Evolutionary conservation across 2,888 invertebrate genomes (phyloP), one percentile per base, ranked within the genome.

Genomic region (Odontocerum albicorne): DNA sequence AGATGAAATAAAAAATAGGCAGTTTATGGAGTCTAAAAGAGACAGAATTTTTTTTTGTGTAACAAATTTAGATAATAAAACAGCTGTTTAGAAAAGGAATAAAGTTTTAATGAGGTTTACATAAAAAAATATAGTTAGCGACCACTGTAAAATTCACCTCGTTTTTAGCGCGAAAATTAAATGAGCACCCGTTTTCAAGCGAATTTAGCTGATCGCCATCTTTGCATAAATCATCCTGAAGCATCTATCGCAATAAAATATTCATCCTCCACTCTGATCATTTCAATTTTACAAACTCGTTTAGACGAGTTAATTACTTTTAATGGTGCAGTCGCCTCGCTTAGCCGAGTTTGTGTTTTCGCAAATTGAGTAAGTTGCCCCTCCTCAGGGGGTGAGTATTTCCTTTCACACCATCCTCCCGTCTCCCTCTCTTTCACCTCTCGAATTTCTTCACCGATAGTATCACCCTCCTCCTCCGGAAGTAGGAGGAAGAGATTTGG

Each of bases 291-390:
- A 55, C 49, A 56, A 56, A 56, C 55, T 56, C 50, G 46, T 51
- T 56, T 51, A 40, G 46, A 50, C 31, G 44, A 57, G 57, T 57
- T 57, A 57, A 57, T 57, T 57, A 57, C 57, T 57, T 56, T 56
- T 57, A 57, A 57, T 57, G 52, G 52, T 40, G 52, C 38, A 46
- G 36, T 36, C 51, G 45, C 45, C 45, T 19, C 32, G 42, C 56
- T 32, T 39, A 22, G 40, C 51, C 31, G 42, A 54, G 42, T 49
- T 42, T 54, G 54, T 49, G 54, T 49, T 49, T 47, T 47, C 54
- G 20, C 54, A 56, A 56, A 56, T 51, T 51, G 51, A 45, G 46
- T 46, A 56, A 56, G 40, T 49, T 49, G 38, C 36, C 13, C 43
- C 42, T 33, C 27, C 27, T 10, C 2, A 27, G 38, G 38, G 38